Evolutionary conservation across 2,113 vertebrate species (phyloP).

Genomic region (Rousettus leschenaultii): DNA sequence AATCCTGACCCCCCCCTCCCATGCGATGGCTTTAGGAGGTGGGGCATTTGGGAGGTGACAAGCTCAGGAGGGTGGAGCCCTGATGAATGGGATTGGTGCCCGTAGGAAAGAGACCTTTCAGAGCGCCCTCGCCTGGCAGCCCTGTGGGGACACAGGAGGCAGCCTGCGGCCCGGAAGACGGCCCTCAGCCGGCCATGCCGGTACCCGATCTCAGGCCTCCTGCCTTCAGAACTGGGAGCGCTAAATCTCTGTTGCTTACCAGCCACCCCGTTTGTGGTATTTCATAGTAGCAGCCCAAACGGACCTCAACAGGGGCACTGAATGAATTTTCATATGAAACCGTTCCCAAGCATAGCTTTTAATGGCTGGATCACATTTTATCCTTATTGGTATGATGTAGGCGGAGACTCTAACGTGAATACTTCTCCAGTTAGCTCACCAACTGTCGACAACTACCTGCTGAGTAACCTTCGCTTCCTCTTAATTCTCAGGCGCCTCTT

Average conservation of each 20-base stretch:
- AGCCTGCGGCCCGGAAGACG: neutral
- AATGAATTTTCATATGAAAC: neutral
- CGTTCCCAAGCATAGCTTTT: neutral
- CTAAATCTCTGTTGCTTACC: neutral
- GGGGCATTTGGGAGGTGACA: neutral
- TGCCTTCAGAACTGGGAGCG: neutral
- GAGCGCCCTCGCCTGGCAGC: neutral
- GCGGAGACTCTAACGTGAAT: neutral
- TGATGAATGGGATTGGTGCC: neutral
- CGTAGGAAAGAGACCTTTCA: neutral
- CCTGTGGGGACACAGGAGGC: neutral
- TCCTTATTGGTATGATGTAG: neutral
- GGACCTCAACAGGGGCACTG: neutral
- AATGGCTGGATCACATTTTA: neutral
- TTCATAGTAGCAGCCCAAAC: neutral
- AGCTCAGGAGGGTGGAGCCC: neutral
- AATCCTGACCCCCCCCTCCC: neutral
- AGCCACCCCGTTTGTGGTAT: neutral
- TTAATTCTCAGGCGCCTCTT: neutral
- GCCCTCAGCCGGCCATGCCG: rapidly evolving
- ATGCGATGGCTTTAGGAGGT: neutral
- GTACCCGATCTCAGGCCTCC: neutral
- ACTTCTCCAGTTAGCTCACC: neutral
- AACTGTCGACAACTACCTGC: neutral
- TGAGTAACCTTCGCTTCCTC: neutral